Conservation (phyloP, 2,113 vertebrate genomes). For the Otis tarda region DNA sequence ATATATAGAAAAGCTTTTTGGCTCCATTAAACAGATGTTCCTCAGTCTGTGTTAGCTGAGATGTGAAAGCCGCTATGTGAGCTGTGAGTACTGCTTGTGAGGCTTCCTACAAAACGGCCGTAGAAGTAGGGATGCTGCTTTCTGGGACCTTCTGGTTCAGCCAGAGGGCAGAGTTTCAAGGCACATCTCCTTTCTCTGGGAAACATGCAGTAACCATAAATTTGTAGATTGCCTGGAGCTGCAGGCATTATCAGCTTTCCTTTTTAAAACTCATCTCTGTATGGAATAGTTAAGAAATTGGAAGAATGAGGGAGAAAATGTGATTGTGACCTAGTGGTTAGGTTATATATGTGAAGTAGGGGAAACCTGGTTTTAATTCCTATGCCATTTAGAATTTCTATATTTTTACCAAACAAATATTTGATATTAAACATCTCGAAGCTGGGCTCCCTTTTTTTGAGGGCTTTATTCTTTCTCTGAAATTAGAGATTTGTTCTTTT, state of each 20-base stretch:
- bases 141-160: not conserved
- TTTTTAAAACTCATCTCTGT: not conserved
- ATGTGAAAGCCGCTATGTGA: not conserved
- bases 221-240: not conserved
- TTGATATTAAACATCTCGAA: not conserved
- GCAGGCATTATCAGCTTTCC: not conserved
- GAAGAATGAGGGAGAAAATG: not conserved
- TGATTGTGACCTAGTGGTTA: not conserved
- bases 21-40: not conserved
- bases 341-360: not conserved
- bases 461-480: not conserved
- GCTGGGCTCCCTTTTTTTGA: not conserved
- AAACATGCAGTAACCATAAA: not conserved
- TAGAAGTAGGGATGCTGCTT: not conserved
- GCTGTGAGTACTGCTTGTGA: not conserved
- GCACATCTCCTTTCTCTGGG: not conserved
- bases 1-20: not conserved
- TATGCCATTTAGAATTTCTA: not conserved
- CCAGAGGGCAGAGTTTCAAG: not conserved
- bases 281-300: not conserved
- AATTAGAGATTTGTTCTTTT: not conserved
- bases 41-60: not conserved
- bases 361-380: not conserved
- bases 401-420: not conserved
- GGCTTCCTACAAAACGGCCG: not conserved